Base-by-base conservation (phyloP, 2,888 invertebrate species). In the Colostygia pectinataria region DNA sequence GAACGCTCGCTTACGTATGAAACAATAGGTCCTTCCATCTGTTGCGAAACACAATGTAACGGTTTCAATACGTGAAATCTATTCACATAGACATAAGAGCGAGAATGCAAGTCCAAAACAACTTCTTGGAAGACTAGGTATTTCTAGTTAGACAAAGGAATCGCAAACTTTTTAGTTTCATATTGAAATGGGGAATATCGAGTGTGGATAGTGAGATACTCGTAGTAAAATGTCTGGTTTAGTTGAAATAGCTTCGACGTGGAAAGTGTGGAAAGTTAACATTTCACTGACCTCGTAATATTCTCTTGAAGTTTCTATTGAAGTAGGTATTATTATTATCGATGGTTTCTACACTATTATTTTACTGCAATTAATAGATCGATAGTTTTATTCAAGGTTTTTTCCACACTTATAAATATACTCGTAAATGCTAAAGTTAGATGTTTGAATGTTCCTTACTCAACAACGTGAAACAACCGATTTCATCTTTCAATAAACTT, bases 11-110 rank as follows among this genome's bases (percentile, higher is more conserved):
- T 34, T 38, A 24, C 29, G 18, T 46, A 42, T 47, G 24, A 47
- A 52, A 52, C 52, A 52, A 52, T 42, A 23, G 38, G 9, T 34
- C 29, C 39, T 39, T 39, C 36, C 41, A 38, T 49, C 38, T 46
- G 37, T 37, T 37, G 41, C 23, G 9, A 34, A 25, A n/a, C 32
- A 42, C 50, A 50, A 50, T 44, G 43, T 29, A 9, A n/a, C 18
- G 25, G 20, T 31, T 20, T 29, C 24, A 36, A 29, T 39, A 20
- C 12, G 3, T 28, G 27, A 12, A 37, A 45, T 32, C 41, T 28
- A 41, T 45, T 20, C 8, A 3, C 18, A 28, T 32, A 3, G 23
- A 34, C 18, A 41, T 37, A 50, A 37, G 27, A 15, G 15, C 24
- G 31, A 45, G 24, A 45, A 44, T 44, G 2, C 9, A 14, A 20